Percentiles rank a stretch among this genome's conserved stretches.
phyloP scores from a whole-genome alignment of 2,113 vertebrate species.

The Pungitius pungitius region DNA sequence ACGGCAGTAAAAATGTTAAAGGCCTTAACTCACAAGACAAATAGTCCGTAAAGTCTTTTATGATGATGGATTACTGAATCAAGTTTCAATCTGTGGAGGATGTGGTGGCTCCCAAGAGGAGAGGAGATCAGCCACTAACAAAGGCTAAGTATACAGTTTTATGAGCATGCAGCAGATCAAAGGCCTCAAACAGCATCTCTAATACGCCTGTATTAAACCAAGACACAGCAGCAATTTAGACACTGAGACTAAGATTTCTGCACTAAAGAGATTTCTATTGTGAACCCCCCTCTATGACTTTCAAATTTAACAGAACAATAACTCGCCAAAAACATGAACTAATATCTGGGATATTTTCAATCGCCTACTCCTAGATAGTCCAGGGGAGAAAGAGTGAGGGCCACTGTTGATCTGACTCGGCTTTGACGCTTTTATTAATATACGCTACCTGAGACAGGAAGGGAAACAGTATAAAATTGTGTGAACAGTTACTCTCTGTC shows the following conservation, averaged over 20 bases:
- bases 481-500: conserved; percentile 22
- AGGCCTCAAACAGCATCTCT: conserved; percentile 34
- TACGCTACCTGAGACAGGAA: conserved; percentile 60
- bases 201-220: neutral
- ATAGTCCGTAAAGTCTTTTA: conserved; percentile 43
- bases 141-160: conserved; percentile 33
- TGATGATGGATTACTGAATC: conserved; percentile 40
- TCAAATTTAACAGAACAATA: conserved; percentile 25
- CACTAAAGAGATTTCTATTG: neutral
- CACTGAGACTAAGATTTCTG: neutral
- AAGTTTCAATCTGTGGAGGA: conserved; percentile 41
- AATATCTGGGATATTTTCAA: conserved; percentile 67
- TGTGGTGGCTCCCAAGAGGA: conserved; percentile 21
- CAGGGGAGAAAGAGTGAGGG: conserved; percentile 28
- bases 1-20: conserved; percentile 52
- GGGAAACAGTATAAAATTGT: conserved; percentile 37
- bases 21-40: conserved; percentile 50
- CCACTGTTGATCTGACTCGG: conserved; percentile 60
- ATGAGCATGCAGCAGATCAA: conserved; percentile 19
- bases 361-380: conserved; percentile 60
- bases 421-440: conserved; percentile 71
- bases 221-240: conserved; percentile 1
- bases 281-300: conserved; percentile 22
- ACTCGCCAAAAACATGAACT: conserved; percentile 51
- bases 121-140: conserved; percentile 24